Evolutionary conservation across 2,113 vertebrate genomes (phyloP), one percentile per base, ranked within the genome.

Genomic region (Spilogale gracilis): DNA sequence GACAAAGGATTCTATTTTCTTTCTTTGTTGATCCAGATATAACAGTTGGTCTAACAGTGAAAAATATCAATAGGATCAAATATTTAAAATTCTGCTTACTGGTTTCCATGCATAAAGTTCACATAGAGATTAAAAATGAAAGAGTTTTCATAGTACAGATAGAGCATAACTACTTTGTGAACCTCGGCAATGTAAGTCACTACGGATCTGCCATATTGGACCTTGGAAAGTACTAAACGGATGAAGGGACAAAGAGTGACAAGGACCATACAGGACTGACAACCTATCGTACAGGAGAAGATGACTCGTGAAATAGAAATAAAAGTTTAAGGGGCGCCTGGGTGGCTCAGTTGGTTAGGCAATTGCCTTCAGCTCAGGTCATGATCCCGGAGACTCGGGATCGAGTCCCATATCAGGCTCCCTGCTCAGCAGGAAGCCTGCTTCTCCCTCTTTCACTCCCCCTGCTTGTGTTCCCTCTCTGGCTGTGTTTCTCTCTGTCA

Each of bases 1-100:
- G 14, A 76, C 48, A 88, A 81, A 81, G 1, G 1, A n/a, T 52
- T 87, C 11, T 71, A 27, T 71, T 92, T 92, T 81, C 30, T 91
- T n/a, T 82, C 21, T 43, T 43, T 83, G 21, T 52, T 94, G 81
- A 8, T 84, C 23, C 5, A 91, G 48, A 80, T 71, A 63, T 1
- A 48, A 30, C 73, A 61, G 3, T 89, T 83, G 32, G 48, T 60
- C 13, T 94, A 82, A 82, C 27, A 94, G 2, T 74, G 43, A 90
- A 43, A 92, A 61, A 74, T 93, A 83, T 20, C 23, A 14, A 80
- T 50, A 85, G 14, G 14, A 58, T 87, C 38, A 96, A 95, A 91
- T 81, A 74, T 67, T 81, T 89, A 63, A 86, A 86, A 52, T 54
- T 60, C 25, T 81, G 11, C 27, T 82, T 83, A 71, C n/a, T 89